These are phyloP conservation scores for Aspidiotus rigidus DNA, from an alignment of 2,888 invertebrate species.

Conservation along the genomic window DNA sequence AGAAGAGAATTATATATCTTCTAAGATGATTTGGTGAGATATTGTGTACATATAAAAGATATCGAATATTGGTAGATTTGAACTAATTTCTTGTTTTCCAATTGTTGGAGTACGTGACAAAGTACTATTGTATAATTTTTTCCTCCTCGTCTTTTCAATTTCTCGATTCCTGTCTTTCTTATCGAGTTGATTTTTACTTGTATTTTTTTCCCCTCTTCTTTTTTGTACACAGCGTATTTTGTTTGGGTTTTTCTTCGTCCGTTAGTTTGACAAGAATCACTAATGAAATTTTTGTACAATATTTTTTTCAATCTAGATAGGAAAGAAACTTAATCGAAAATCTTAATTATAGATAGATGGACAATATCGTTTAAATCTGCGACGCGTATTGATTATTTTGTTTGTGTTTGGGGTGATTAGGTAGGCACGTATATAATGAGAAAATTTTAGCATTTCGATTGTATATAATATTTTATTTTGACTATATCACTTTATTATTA, in stretches of 20 bases:
- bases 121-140: too few relatives aligned
- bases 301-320: conserved; percentile 1
- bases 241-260: too few relatives aligned
- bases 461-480: background rate
- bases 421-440: conserved; percentile 6
- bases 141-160: background rate
- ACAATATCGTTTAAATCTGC: too few relatives aligned
- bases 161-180: background rate
- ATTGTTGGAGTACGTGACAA: too few relatives aligned
- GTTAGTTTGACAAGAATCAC: background rate
- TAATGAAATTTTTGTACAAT: background rate
- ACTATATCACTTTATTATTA: too few relatives aligned
- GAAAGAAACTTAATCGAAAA: background rate
- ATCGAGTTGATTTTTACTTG: background rate
- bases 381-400: conserved; percentile 1
- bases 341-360: too few relatives aligned
- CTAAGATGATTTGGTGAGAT: too few relatives aligned
- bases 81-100: too few relatives aligned
- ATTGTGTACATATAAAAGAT: too few relatives aligned
- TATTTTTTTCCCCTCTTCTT: conserved; percentile 10
- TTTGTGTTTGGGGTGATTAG: conserved; percentile 8
- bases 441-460: conserved; percentile 23
- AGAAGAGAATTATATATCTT: too few relatives aligned
- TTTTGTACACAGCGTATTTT: background rate
- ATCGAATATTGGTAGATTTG: too few relatives aligned